Evolutionary conservation across 2,113 vertebrate species (phyloP).

Genomic region (Platysternon megacephalum): DNA sequence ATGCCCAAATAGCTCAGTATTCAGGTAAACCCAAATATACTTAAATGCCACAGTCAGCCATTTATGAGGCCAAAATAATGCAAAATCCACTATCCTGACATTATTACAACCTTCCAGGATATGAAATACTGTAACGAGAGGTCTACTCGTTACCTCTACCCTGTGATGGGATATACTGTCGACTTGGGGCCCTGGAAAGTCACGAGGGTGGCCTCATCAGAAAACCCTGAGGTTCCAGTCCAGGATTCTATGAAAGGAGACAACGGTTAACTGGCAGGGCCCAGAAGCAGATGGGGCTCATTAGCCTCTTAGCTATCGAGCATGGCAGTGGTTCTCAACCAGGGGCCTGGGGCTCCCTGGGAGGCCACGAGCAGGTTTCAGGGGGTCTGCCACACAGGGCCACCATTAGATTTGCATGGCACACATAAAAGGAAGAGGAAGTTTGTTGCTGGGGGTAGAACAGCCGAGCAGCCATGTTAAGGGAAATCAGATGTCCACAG

Average conservation of each 20-base stretch:
- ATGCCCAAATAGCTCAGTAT: neutral
- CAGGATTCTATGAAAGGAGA: neutral
- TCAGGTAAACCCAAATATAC: neutral
- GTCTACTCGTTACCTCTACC: neutral
- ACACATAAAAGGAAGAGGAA: neutral
- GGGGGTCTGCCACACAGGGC: too few species aligned
- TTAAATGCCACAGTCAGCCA: neutral
- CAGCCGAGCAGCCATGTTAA: neutral
- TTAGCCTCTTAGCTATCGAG: neutral
- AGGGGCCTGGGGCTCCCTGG: too few species aligned
- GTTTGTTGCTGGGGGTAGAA: neutral
- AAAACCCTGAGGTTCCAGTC: neutral
- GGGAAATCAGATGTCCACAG: neutral
- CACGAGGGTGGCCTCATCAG: neutral
- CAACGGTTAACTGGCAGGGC: neutral
- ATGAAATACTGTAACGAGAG: neutral
- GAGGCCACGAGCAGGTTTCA: too few species aligned
- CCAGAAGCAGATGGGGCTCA: neutral
- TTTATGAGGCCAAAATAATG: neutral
- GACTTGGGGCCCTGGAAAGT: fast-evolving
- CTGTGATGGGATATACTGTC: neutral
- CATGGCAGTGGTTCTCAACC: too few species aligned
- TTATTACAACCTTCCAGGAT: constrained; percentile 7
- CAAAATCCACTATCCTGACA: neutral
- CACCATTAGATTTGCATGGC: too few species aligned